A percentile compares a stretch with the other conserved stretches of the same genome.
Conservation (phyloP, 2,888 invertebrate species). For the Hydrotaea cyrtoneurina region DNA sequence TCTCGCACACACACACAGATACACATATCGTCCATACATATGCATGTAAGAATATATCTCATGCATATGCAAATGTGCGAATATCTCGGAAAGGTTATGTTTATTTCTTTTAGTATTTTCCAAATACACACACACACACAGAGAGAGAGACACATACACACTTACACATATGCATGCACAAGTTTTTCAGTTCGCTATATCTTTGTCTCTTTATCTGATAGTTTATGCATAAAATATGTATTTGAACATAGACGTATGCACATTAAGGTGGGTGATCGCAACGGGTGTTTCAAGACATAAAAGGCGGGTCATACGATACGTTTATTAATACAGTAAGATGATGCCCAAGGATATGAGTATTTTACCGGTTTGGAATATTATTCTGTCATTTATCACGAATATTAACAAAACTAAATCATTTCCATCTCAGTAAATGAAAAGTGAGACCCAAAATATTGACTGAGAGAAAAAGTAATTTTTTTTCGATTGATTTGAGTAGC, state of each 20-base stretch:
- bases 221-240: constrained; percentile 21
- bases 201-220: constrained; percentile 26
- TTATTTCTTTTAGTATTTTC: constrained; percentile 7
- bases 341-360: too few species aligned
- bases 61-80: constrained; percentile 34
- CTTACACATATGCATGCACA: neutral
- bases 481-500: too few species aligned
- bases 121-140: constrained; percentile 6
- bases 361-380: too few species aligned
- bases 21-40: neutral
- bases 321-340: too few species aligned
- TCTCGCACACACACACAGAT: neutral
- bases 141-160: constrained; percentile 18
- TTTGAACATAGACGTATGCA: neutral
- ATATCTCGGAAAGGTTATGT: constrained; percentile 19
- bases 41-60: neutral
- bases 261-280: neutral
- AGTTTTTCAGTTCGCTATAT: constrained; percentile 21
- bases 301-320: too few species aligned
- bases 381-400: too few species aligned
- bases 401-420: too few species aligned
- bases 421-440: too few species aligned
- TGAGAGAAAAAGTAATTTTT: too few species aligned
- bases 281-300: too few species aligned
- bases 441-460: too few species aligned